A percentile compares a stretch with the other conserved stretches of the same genome.
These are phyloP conservation scores for Sebastes nivosus DNA, from an alignment of 2,797 vertebrate genomes.

Conservation along the genomic window DNA sequence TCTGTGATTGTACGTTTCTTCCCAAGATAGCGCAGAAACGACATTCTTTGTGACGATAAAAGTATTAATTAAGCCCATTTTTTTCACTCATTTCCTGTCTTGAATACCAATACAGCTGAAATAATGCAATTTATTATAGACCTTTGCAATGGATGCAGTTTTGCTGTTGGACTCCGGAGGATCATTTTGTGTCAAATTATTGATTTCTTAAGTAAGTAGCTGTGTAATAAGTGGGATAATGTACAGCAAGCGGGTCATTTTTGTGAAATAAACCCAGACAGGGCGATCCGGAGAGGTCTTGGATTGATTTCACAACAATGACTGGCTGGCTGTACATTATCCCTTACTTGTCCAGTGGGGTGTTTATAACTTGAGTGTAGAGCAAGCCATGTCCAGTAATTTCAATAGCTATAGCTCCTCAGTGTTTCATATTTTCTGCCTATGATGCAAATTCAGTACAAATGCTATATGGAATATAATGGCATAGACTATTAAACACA, in stretches of 20 bases:
- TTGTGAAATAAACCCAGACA: neutral
- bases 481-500: neutral
- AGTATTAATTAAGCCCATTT: neutral
- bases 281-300: neutral
- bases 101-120: neutral
- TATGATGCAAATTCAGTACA: neutral
- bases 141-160: neutral
- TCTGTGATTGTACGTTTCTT: neutral
- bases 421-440: neutral
- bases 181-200: neutral
- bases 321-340: no score
- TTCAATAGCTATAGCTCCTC: neutral
- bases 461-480: neutral
- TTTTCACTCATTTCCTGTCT: neutral
- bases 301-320: neutral
- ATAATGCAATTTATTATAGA: neutral
- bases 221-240: neutral
- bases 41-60: neutral
- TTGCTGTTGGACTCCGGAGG: neutral
- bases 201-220: neutral
- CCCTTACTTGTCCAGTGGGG: neutral
- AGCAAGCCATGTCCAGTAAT: neutral
- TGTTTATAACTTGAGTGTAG: neutral
- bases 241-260: neutral
- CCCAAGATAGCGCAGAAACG: neutral